Evolutionary conservation across 2,797 vertebrate genomes (phyloP), one percentile per base, ranked within the genome.

Genomic region (Periophthalmus magnuspinnatus): DNA sequence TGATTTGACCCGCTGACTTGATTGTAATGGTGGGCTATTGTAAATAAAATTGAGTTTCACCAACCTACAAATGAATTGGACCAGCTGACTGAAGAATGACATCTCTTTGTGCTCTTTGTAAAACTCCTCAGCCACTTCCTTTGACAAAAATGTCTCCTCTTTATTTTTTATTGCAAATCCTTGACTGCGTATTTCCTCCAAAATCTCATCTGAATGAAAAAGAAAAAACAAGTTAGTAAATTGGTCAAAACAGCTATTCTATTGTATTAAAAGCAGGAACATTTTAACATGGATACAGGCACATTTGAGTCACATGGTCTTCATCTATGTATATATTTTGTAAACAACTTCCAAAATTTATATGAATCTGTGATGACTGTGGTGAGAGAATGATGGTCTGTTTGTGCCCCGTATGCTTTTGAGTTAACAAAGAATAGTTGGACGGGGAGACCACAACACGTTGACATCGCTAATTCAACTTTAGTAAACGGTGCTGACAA

Each of bases 51-150:
- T n/a, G 56, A 11, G 65, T 70, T 32, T 63, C 34, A 90, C 96
- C 94, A 83, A 99, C 97, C 88, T 76, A 74, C 94, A 91, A 93
- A 98, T 95, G 72, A 89, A 89, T 36, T 94, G 82, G 85, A 96
- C 82, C 69, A 99, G 58, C 22, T 95, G 71, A 5, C 83, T 84
- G 87, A 93, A 99, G 89, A 95, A 97, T 2, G 92, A 83, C 85
- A 94, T 94, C 58, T 90, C 92, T 82, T 80, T 65, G 28, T 97
- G 94, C 68, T 93, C 90, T 72, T 86, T 91, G 89, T 97, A 98
- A 88, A 99, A 92, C 81, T 94, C 91, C 69, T 83, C 79, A 6
- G 94, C 94, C 79, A 91, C 81, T 66, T 96, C 93, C 62, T 13
- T 84, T 47, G 86, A 92, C 70, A 98, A 88, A 59, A 90, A 2